Conservation (phyloP, 2,113 vertebrate species). For the Zosterops pallidus region DNA sequence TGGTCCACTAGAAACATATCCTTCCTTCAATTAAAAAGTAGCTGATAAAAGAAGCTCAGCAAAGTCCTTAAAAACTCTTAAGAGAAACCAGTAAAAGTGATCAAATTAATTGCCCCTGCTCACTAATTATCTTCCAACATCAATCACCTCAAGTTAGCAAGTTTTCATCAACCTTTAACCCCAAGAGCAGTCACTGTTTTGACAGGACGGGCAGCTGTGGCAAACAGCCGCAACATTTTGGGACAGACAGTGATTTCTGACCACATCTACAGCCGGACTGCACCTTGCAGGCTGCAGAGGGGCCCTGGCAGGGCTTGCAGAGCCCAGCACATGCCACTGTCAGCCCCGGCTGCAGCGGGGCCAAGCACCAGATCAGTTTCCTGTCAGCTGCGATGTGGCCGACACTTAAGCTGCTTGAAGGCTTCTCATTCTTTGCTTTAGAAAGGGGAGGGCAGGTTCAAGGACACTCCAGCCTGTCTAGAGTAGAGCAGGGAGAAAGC, state of each 20-base stretch:
- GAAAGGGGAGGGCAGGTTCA: slow-evolving; percentile 74
- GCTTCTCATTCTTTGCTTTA: slow-evolving; percentile 74
- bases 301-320: neutral
- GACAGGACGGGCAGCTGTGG: slow-evolving; percentile 73
- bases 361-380: slow-evolving; percentile 75
- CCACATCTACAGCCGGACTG: slow-evolving; percentile 55
- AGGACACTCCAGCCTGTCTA: slow-evolving; percentile 66
- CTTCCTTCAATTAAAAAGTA: neutral
- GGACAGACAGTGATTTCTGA: slow-evolving; percentile 75
- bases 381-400: slow-evolving; percentile 74
- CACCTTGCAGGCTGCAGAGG: neutral
- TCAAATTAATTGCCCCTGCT: slow-evolving; percentile 48
- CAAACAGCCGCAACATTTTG: slow-evolving; percentile 21
- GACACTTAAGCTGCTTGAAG: slow-evolving; percentile 76
- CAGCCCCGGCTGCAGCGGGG: slow-evolving; percentile 33
- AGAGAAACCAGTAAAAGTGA: slow-evolving; percentile 51
- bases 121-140: slow-evolving; percentile 73
- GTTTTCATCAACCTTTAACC: slow-evolving; percentile 74
- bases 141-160: slow-evolving; percentile 67
- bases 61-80: slow-evolving; percentile 10
- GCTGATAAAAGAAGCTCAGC: neutral
- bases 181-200: slow-evolving; percentile 59
- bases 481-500: neutral
- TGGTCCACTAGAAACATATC: neutral
- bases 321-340: neutral